These are phyloP conservation scores for Drosophila colorata DNA, from an alignment of 2,888 invertebrate species.

Conservation along the genomic window DNA sequence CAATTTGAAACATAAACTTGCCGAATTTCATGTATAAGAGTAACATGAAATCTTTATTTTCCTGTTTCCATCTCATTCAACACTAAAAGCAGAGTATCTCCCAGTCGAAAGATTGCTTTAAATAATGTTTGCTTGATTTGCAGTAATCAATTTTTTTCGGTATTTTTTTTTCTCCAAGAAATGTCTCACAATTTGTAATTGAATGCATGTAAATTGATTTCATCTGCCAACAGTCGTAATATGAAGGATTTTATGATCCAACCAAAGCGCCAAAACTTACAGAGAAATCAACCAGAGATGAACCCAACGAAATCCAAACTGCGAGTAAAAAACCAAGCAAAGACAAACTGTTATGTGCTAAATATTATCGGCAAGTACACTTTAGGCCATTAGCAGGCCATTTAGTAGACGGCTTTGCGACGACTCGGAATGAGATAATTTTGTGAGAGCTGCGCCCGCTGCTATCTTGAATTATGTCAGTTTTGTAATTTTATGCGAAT, in stretches of 20 bases:
- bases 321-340: not conserved
- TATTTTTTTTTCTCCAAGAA: conserved; percentile 28
- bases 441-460: conserved; percentile 52
- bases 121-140: not conserved
- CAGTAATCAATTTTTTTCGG: not conserved
- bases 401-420: conserved; percentile 58
- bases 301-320: not conserved
- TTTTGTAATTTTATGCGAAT: conserved; percentile 80
- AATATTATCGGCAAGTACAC: conserved; percentile 82
- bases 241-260: conserved; percentile 54
- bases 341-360: conserved; percentile 54
- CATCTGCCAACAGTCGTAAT: conserved; percentile 61
- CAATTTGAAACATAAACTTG: too few species aligned
- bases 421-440: conserved; percentile 70
- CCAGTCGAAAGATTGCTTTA: not conserved
- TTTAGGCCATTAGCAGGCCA: conserved; percentile 82
- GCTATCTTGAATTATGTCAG: conserved; percentile 84
- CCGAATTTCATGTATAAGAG: too few species aligned
- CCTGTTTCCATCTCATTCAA: too few species aligned
- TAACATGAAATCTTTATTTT: too few species aligned
- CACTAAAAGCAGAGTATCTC: not conserved
- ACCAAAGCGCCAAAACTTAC: conserved; percentile 42
- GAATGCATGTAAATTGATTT: conserved; percentile 82
- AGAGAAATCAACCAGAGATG: conserved; percentile 1
- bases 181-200: conserved; percentile 78